Percentiles rank a stretch among this genome's conserved stretches.
Conservation (phyloP, 2,888 invertebrate species). For the Nymphalis polychloros region DNA sequence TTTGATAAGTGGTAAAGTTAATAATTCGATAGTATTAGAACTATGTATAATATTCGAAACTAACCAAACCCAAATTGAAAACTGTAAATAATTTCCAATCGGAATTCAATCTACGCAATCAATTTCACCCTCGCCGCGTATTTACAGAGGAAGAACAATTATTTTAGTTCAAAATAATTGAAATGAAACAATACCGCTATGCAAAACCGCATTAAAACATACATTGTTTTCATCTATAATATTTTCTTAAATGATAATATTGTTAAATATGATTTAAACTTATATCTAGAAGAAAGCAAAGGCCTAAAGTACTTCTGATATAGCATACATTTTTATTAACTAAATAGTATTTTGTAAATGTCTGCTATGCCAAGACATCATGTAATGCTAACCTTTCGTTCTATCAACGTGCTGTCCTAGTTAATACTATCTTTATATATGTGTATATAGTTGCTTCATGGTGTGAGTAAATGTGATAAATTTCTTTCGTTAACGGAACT, state of each 20-base stretch:
- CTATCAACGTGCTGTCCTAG: too few relatives aligned
- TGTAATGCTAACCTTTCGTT: too few relatives aligned
- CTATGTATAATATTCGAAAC: conserved; percentile 7
- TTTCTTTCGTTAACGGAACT: too few relatives aligned
- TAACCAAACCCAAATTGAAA: conserved; percentile 18
- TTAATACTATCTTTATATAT: too few relatives aligned
- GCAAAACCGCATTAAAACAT: conserved; percentile 11
- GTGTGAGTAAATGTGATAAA: too few relatives aligned
- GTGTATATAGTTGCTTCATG: too few relatives aligned
- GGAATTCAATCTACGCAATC: conserved; percentile 37
- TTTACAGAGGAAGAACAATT: conserved; percentile 27
- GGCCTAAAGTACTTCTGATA: too few relatives aligned
- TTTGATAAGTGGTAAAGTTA: not conserved
- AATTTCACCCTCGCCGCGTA: conserved; percentile 34
- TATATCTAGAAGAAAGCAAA: too few relatives aligned
- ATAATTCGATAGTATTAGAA: not conserved
- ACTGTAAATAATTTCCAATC: conserved; percentile 37
- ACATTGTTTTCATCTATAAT: not conserved
- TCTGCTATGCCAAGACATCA: too few relatives aligned
- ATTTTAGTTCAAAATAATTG: conserved; percentile 31
- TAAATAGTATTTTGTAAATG: too few relatives aligned
- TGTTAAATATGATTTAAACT: not conserved
- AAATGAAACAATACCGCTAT: conserved; percentile 15
- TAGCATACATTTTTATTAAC: too few relatives aligned
- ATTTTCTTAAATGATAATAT: not conserved